phyloP scores from a whole-genome alignment of 1,140 invertebrate genomes.

The Hycleus phaleratus region DNA sequence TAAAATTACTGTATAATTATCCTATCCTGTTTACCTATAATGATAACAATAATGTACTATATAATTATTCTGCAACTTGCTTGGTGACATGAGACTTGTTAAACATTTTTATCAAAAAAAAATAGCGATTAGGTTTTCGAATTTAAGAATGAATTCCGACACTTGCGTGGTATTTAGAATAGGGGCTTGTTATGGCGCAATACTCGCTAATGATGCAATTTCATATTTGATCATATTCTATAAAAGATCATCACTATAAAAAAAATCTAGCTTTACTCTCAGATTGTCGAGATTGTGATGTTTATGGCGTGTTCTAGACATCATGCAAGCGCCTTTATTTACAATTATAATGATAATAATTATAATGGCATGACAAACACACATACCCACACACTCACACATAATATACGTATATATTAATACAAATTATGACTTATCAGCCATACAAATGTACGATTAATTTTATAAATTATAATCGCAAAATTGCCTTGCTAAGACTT shows the following conservation, averaged over 20 bases:
- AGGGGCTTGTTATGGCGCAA: too few species aligned
- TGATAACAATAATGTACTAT: constrained; percentile 10
- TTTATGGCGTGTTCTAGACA: constrained; percentile 7
- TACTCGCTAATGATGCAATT: too few species aligned
- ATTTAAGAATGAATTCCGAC: neutral
- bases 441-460: too few species aligned
- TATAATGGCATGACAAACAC: too few species aligned
- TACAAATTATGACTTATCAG: too few species aligned
- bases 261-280: neutral
- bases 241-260: too few species aligned
- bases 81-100: constrained; percentile 3
- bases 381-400: too few species aligned
- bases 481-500: too few species aligned
- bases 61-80: constrained; percentile 18
- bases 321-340: constrained; percentile 4
- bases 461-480: too few species aligned
- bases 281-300: neutral
- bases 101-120: constrained; percentile 9
- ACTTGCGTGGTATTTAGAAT: constrained; percentile 12
- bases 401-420: too few species aligned
- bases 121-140: neutral
- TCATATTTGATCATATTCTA: too few species aligned
- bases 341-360: too few species aligned
- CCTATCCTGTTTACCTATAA: constrained; percentile 14
- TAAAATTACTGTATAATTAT: constrained; percentile 7